Conservation (phyloP, 2,888 invertebrate genomes). For the Nephrotoma flavescens region DNA sequence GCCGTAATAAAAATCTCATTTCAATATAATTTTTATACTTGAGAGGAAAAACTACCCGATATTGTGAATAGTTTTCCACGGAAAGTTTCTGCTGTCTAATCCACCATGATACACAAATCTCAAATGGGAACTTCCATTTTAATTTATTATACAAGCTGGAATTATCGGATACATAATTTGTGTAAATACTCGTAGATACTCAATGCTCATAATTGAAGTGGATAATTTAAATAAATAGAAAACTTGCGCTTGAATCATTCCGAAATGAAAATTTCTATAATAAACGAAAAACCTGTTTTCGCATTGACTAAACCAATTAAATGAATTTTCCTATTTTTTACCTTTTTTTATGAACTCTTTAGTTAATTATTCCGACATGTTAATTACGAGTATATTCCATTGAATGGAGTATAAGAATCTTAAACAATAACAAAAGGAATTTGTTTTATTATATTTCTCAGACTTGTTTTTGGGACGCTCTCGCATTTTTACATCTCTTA, state of each 20-base stretch:
- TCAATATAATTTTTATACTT: neutral
- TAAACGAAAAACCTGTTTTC: neutral
- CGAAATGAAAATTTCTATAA: neutral
- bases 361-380: neutral
- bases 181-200: neutral
- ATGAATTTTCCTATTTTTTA: neutral
- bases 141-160: neutral
- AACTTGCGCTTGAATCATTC: neutral
- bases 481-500: neutral
- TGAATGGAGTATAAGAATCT: neutral
- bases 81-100: too few species aligned
- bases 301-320: neutral
- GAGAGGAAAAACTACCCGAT: neutral
- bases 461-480: neutral
- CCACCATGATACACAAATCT: neutral
- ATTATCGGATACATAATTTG: neutral
- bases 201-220: neutral
- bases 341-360: neutral
- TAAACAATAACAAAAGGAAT: neutral
- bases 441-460: neutral
- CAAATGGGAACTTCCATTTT: neutral
- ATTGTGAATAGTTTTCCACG: neutral
- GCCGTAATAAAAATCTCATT: neutral
- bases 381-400: neutral
- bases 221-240: neutral